Evolutionary conservation across 2,113 vertebrate species (phyloP).

Genomic region (Barbus barbus): DNA sequence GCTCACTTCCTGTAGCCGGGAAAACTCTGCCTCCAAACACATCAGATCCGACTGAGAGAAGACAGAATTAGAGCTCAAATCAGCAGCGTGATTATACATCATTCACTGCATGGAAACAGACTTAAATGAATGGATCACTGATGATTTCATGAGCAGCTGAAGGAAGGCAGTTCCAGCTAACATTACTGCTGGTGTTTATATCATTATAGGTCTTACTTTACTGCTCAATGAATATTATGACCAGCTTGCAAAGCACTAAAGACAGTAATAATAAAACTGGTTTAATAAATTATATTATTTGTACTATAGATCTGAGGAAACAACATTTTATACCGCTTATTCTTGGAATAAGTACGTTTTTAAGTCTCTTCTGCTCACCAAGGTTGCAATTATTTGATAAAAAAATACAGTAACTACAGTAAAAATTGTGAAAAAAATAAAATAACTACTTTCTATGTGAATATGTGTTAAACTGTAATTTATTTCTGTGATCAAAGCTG

Average conservation of each 20-base stretch:
- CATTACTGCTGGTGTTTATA: background rate
- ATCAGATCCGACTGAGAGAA: conserved; percentile 81
- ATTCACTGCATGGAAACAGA: background rate
- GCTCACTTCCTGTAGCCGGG: conserved; percentile 87
- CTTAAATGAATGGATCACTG: background rate
- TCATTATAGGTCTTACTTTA: background rate
- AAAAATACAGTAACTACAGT: background rate
- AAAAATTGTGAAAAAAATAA: background rate
- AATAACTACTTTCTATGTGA: no score
- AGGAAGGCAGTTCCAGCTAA: background rate
- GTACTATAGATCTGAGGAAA: background rate
- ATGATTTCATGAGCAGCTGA: background rate
- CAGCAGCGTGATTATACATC: background rate
- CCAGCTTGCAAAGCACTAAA: background rate
- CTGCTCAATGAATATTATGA: no score
- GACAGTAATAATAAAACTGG: background rate
- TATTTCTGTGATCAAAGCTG: no score
- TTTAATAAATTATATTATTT: no score
- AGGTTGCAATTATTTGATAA: background rate
- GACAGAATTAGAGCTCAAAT: no score
- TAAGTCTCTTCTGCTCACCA: background rate
- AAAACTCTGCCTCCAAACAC: conserved; percentile 88
- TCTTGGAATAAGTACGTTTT: no score
- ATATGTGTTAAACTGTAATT: no score
- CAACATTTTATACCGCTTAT: background rate